Percentiles rank a stretch among this genome's conserved stretches.
Evolutionary conservation across 2,888 invertebrate species (phyloP).

Genomic region (Drosophila monieri): DNA sequence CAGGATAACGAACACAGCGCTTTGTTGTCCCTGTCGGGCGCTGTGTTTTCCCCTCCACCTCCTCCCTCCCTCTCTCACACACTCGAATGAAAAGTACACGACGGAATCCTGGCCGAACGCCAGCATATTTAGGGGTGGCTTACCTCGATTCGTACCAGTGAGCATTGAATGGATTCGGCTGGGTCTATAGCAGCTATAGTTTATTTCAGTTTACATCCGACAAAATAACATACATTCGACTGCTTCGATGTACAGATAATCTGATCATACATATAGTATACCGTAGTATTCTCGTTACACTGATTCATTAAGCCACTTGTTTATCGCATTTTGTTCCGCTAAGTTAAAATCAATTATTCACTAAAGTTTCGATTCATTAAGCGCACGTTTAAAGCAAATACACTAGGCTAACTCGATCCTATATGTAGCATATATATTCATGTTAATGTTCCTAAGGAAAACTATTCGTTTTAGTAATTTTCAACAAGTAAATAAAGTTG

Average conservation of each 20-base stretch:
- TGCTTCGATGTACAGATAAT: conserved; percentile 21
- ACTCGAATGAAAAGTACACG: not conserved
- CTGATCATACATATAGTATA: conserved; percentile 11
- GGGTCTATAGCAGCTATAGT: conserved; percentile 44
- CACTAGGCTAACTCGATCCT: conserved; percentile 34
- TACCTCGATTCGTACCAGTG: conserved; percentile 11
- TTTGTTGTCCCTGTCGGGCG: conserved; percentile 41
- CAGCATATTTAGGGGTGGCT: conserved; percentile 38
- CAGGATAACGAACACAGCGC: conserved; percentile 35
- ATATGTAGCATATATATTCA: conserved; percentile 16
- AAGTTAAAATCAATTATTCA: conserved; percentile 42
- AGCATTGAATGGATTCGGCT: conserved; percentile 42
- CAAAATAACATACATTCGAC: conserved; percentile 29
- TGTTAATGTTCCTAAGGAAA: not conserved
- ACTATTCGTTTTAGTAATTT: not conserved
- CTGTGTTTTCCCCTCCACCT: conserved; percentile 13
- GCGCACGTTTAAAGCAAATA: conserved; percentile 41
- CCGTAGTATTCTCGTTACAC: conserved; percentile 19
- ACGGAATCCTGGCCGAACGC: conserved; percentile 19
- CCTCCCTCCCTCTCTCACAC: not conserved
- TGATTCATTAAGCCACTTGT: conserved; percentile 43
- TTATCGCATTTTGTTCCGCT: conserved; percentile 45
- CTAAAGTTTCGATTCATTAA: conserved; percentile 30
- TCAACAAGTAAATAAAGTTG: conserved; percentile 9
- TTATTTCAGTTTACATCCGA: conserved; percentile 46